A percentile compares a stretch with the other conserved stretches of the same genome.
Conservation (phyloP, 2,888 invertebrate genomes). For the Ichneumoninae sp. region DNA sequence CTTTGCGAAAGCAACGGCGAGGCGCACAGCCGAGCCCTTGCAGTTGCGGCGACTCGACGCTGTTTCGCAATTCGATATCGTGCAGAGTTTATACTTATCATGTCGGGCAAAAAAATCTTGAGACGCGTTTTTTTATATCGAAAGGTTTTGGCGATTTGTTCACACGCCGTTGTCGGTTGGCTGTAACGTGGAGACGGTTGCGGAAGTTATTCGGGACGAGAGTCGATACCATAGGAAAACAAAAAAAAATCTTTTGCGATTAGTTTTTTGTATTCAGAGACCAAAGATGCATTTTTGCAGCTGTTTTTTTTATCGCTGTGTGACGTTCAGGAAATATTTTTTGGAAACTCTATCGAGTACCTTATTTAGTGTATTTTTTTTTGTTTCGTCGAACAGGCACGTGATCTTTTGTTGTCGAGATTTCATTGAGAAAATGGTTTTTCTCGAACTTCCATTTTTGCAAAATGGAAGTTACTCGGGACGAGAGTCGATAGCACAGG, state of each 20-base stretch:
- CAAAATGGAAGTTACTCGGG: not conserved
- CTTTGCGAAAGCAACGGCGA: slow-evolving; percentile 54
- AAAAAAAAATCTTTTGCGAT: too few relatives aligned
- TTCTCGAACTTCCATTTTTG: not conserved
- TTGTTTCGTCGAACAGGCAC: too few relatives aligned
- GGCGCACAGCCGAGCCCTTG: slow-evolving; percentile 24
- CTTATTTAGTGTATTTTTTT: too few relatives aligned
- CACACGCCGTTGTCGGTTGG: not conserved
- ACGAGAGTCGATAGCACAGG: not conserved
- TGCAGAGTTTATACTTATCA: not conserved
- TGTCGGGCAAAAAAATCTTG: not conserved
- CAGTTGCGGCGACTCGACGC: not conserved
- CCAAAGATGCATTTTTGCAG: too few relatives aligned
- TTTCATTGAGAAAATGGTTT: not conserved
- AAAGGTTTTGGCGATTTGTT: not conserved
- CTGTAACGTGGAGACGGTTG: not conserved
- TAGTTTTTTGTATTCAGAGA: too few relatives aligned
- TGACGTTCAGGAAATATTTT: too few relatives aligned
- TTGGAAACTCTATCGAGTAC: too few relatives aligned
- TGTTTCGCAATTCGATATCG: slow-evolving; percentile 32
- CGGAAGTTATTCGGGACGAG: not conserved
- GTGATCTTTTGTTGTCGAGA: not conserved
- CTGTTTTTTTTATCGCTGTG: too few relatives aligned
- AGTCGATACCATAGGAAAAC: too few relatives aligned
- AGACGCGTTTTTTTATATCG: not conserved